Conservation (phyloP, 2,113 vertebrate genomes). For the Platichthys stellatus region DNA sequence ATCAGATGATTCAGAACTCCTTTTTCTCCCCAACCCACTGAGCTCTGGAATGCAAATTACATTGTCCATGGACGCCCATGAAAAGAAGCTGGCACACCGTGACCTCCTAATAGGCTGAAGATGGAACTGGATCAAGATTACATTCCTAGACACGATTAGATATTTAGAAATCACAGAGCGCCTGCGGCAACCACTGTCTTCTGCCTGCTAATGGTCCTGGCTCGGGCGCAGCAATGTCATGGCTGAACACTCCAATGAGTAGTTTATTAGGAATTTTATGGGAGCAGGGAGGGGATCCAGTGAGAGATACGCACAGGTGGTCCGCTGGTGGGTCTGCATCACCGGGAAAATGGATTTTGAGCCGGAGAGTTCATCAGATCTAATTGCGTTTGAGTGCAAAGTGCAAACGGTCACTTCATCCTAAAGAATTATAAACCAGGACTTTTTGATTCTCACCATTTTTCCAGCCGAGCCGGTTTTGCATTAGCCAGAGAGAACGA, state of each 20-base stretch:
- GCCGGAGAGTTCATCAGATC: conserved; percentile 23
- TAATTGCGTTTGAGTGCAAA: conserved; percentile 16
- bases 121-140: conserved; percentile 72
- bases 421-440: conserved; percentile 13
- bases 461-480: not conserved
- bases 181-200: conserved; percentile 58
- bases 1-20: conserved; percentile 67
- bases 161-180: conserved; percentile 65
- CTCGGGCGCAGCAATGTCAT: conserved; percentile 60
- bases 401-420: conserved; percentile 28
- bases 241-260: conserved; percentile 66
- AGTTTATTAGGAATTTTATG: conserved; percentile 62
- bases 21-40: conserved; percentile 54
- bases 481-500: not conserved
- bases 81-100: conserved; percentile 74
- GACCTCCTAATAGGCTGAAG: conserved; percentile 70
- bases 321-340: conserved; percentile 29
- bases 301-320: conserved; percentile 59
- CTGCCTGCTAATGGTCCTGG: conserved; percentile 60
- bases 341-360: conserved; percentile 31
- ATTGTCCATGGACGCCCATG: conserved; percentile 71
- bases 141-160: conserved; percentile 75
- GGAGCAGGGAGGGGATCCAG: conserved; percentile 30
- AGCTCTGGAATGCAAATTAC: conserved; percentile 76
- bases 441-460: no score